Evolutionary conservation across 1,140 invertebrate species (phyloP).

Genomic region (Mylabris phalerata): DNA sequence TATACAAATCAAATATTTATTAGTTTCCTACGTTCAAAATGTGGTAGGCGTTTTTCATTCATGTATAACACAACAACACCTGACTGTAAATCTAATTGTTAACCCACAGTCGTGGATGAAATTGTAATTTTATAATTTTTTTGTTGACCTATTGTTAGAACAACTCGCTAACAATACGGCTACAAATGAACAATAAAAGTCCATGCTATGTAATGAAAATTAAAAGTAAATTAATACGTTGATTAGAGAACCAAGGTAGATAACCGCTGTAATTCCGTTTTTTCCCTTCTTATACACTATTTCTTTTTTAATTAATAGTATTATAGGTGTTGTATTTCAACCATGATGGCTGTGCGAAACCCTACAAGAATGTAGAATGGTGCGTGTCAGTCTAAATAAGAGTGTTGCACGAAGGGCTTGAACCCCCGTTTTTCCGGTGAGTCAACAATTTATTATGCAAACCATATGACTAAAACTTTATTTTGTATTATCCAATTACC

Average conservation of each 20-base stretch:
- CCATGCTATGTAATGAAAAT: no score
- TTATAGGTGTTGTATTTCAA: constrained; percentile 10
- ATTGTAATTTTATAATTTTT: constrained; percentile 1
- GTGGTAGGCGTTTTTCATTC: constrained; percentile 15
- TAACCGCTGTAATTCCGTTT: no score
- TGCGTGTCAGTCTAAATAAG: constrained; percentile 11
- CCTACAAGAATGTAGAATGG: constrained; percentile 13
- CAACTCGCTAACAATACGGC: no score
- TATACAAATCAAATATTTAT: constrained; percentile 17
- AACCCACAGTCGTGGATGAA: constrained; percentile 4
- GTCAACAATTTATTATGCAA: constrained; percentile 16
- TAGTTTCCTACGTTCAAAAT: constrained; percentile 13
- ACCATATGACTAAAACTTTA: constrained; percentile 15
- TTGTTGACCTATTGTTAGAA: no score
- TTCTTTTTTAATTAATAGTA: constrained; percentile 11
- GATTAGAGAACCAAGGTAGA: no score
- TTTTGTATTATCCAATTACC: constrained; percentile 13
- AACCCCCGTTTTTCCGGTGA: constrained; percentile 11
- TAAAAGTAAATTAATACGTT: no score
- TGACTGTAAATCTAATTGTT: constrained; percentile 7
- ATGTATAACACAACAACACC: constrained; percentile 1
- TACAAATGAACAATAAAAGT: no score
- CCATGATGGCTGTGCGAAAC: constrained; percentile 9
- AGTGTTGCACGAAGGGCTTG: constrained; percentile 12
- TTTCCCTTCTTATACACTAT: no score